phyloP scores from a whole-genome alignment of 2,113 vertebrate genomes.

The Mixornis gularis region DNA sequence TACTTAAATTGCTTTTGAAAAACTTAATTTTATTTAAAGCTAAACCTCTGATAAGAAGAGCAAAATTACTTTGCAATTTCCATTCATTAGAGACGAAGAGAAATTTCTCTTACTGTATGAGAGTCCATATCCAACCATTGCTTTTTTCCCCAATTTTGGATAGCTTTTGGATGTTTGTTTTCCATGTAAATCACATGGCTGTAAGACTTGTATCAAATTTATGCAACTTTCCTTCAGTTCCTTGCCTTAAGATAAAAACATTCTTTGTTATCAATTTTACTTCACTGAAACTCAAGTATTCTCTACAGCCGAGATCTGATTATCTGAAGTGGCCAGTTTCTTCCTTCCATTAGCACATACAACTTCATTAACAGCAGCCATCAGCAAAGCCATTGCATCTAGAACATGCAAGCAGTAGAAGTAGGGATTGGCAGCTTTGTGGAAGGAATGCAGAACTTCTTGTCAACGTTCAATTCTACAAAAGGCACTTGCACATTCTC shows the following conservation, averaged over 20 bases:
- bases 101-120: conserved; percentile 44
- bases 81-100: conserved; percentile 11
- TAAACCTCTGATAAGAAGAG: not conserved
- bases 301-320: not conserved
- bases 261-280: conserved; percentile 12
- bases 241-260: conserved; percentile 48
- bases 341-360: not conserved
- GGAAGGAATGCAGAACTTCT: conserved; percentile 15
- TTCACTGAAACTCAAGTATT: not conserved
- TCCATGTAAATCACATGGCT: conserved; percentile 25
- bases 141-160: conserved; percentile 25
- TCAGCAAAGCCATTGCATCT: conserved; percentile 20
- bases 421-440: not conserved
- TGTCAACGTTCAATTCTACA: not conserved
- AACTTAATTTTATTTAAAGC: not conserved
- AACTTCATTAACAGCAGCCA: not conserved
- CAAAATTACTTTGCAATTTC: not conserved
- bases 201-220: conserved; percentile 23
- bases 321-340: not conserved
- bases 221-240: conserved; percentile 32
- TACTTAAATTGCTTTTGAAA: not conserved
- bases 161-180: conserved; percentile 25
- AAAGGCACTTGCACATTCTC: not conserved
- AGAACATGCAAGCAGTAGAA: conserved; percentile 1
- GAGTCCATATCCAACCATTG: conserved; percentile 41